phyloP scores from a whole-genome alignment of 2,113 vertebrate species.

The Chamaetylas fuelleborni region DNA sequence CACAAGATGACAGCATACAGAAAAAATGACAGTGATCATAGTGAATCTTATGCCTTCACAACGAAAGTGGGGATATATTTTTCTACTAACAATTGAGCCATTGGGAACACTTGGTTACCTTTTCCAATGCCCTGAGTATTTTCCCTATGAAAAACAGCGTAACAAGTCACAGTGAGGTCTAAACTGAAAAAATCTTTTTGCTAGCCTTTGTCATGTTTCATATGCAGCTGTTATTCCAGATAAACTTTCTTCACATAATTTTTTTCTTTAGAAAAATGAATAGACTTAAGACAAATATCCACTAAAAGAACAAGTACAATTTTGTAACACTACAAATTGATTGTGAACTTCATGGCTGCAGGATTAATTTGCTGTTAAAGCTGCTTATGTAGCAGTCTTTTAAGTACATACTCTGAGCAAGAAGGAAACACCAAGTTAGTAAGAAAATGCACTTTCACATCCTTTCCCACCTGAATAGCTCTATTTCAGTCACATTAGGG shows the following conservation, averaged over 20 bases:
- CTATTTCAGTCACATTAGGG: neutral
- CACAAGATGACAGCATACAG: neutral
- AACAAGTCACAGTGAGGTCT: conserved; percentile 8
- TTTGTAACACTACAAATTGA: neutral
- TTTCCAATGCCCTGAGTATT: neutral
- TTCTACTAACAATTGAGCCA: neutral
- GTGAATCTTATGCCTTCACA: neutral
- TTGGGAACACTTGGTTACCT: neutral
- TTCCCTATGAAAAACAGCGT: neutral
- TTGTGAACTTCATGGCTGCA: neutral
- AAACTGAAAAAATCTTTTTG: neutral
- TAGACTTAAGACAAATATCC: neutral
- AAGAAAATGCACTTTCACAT: neutral
- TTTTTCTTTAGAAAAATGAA: neutral
- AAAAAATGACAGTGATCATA: neutral
- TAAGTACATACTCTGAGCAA: neutral
- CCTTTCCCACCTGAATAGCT: neutral
- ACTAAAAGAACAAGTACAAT: neutral
- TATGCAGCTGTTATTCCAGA: neutral
- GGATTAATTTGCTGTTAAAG: neutral
- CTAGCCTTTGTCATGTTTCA: neutral
- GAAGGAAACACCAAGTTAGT: neutral
- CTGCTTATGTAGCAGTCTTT: neutral
- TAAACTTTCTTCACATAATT: neutral
- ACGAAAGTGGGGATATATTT: neutral